phyloP scores from a whole-genome alignment of 2,888 invertebrate species.

The Eupithecia pulchellata region DNA sequence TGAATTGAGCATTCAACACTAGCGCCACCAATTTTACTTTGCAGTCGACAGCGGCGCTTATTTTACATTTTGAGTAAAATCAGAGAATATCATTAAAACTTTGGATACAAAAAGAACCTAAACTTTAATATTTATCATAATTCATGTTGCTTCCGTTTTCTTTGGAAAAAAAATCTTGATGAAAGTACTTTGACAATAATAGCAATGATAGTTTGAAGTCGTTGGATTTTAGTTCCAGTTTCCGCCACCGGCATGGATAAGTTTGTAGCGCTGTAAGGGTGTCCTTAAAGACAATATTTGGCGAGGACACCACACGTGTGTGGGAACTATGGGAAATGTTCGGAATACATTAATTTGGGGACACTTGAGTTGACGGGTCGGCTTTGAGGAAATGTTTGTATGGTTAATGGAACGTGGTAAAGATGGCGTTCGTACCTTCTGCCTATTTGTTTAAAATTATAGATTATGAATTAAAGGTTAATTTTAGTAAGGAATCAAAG shows the following conservation, averaged over 20 bases:
- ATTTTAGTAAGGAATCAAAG: too few relatives aligned
- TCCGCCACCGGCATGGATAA: neutral
- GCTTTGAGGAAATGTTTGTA: constrained; percentile 46
- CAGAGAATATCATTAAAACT: neutral
- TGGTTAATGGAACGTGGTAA: constrained; percentile 21
- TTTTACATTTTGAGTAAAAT: neutral
- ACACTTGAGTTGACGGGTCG: constrained; percentile 64
- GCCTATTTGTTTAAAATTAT: neutral
- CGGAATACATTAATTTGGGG: constrained; percentile 73
- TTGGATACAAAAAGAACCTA: neutral
- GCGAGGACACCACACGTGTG: constrained; percentile 63
- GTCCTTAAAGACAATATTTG: constrained; percentile 84
- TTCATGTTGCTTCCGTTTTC: neutral
- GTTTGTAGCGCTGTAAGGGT: constrained; percentile 50
- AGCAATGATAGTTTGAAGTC: neutral
- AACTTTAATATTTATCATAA: neutral
- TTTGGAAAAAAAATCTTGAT: neutral
- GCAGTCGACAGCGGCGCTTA: neutral
- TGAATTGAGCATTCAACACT: constrained; percentile 61
- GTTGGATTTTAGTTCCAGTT: neutral
- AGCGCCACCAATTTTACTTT: constrained; percentile 52
- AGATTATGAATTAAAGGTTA: neutral
- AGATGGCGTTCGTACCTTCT: neutral
- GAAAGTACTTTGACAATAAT: neutral
- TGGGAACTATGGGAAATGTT: constrained; percentile 54